Conservation (phyloP, 1,140 invertebrate genomes). For the Dolichoris vasculosae region DNA sequence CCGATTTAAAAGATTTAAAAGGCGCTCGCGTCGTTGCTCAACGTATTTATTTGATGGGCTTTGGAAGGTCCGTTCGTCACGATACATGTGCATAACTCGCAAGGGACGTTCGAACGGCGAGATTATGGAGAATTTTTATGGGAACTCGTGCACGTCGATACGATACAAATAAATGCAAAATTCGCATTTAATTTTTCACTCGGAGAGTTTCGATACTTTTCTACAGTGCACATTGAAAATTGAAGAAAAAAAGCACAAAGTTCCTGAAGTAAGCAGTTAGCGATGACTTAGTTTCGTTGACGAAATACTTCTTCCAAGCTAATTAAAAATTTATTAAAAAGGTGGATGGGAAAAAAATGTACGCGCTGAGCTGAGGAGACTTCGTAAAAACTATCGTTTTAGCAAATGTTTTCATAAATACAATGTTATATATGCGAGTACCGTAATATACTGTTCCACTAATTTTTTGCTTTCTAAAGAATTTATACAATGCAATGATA, state of each 20-base stretch:
- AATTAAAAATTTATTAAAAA: too few species aligned
- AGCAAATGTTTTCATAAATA: too few species aligned
- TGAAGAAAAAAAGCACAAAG: not conserved
- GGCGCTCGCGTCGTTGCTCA: not conserved
- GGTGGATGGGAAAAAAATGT: not conserved
- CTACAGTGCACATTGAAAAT: not conserved
- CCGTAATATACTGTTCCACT: not conserved
- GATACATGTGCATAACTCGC: slow-evolving; percentile 36
- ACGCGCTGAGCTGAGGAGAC: too few species aligned
- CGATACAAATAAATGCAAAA: not conserved
- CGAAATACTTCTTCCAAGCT: too few species aligned
- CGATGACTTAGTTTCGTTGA: not conserved
- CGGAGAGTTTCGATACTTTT: too few species aligned
- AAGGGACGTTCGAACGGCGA: too few species aligned
- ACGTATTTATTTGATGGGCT: not conserved
- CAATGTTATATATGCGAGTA: too few species aligned
- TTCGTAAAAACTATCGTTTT: too few species aligned
- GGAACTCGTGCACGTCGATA: not conserved
- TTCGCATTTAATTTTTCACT: too few species aligned
- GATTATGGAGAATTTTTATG: not conserved
- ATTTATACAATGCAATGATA: not conserved
- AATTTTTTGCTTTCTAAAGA: not conserved
- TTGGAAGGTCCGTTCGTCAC: not conserved
- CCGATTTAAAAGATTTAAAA: not conserved
- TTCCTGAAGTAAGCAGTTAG: not conserved